phyloP scores from a whole-genome alignment of 2,888 invertebrate species.

The Ametastegia equiseti region DNA sequence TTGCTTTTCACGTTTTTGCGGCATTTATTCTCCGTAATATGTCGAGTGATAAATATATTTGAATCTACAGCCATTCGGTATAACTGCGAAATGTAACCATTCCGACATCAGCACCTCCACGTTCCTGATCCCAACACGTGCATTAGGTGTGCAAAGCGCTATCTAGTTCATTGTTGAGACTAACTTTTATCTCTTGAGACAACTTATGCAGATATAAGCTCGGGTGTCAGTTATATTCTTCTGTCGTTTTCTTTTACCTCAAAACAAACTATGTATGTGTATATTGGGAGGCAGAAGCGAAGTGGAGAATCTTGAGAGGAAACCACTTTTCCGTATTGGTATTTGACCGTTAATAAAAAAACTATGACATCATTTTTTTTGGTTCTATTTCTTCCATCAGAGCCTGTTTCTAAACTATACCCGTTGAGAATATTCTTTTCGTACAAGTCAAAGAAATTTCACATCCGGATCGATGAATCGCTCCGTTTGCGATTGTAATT shows the following conservation, averaged over 20 bases:
- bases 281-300: too few relatives aligned
- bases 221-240: background rate
- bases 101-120: background rate
- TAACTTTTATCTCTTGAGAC: constrained; percentile 2
- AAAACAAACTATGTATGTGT: background rate
- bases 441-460: too few relatives aligned
- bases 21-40: background rate
- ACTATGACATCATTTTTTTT: too few relatives aligned
- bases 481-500: too few relatives aligned
- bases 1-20: background rate
- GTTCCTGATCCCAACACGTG: constrained; percentile 13
- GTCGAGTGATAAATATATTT: background rate
- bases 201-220: background rate
- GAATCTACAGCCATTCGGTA: background rate
- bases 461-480: too few relatives aligned
- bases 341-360: too few relatives aligned
- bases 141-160: background rate
- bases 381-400: too few relatives aligned
- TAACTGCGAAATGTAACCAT: background rate
- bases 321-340: too few relatives aligned
- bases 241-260: background rate
- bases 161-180: constrained; percentile 33
- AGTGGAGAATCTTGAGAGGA: too few relatives aligned
- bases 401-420: too few relatives aligned
- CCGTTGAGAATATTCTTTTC: too few relatives aligned